Evolutionary conservation across 2,797 vertebrate genomes (phyloP), one percentile per base, ranked within the genome.

Genomic region (Clarias platycephalus): DNA sequence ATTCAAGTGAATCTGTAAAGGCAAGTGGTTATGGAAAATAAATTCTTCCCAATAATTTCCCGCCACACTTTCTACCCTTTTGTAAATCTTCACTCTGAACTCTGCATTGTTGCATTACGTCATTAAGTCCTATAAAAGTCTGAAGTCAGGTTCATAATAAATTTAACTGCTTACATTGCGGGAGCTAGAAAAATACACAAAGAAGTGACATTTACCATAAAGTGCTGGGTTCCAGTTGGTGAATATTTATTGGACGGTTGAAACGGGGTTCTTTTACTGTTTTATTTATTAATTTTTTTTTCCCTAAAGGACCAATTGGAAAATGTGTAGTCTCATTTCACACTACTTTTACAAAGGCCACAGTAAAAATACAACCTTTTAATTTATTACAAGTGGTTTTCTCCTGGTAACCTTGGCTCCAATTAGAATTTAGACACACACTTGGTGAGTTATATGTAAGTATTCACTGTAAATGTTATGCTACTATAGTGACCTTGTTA

Each of bases 171-270:
- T 92, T 92, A 88, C 72, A 76, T 90, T 91, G 88, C 22, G 90
- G 88, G 57, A 57, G 34, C 68, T 88, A 78, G 74, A 81, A 88
- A 86, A 91, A 90, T 81, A 90, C 78, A 86, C 87, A 88, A 70
- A 88, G 63, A 84, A 78, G 85, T 89, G 75, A 66, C 83, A 80
- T 86, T 88, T 84, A 86, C 76, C 86, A 89, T 89, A 80, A 87
- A 75, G 88, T 87, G 85, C 82, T 85, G 85, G 76, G 86, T 85
- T 88, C 67, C 88, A 87, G 87, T 88, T 84, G 85, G 87, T 90
- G 88, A 91, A 90, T 85, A 90, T 91, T 90, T 90, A 85, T 90
- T 86, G 84, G 88, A 88, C 78, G 85, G 81, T 90, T 84, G 89
- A 91, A 90, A 74, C 44, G 53, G 57, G 20, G 44, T 26, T n/a